Evolutionary conservation across 2,888 invertebrate genomes (phyloP).

Genomic region (Drosophila cognata): DNA sequence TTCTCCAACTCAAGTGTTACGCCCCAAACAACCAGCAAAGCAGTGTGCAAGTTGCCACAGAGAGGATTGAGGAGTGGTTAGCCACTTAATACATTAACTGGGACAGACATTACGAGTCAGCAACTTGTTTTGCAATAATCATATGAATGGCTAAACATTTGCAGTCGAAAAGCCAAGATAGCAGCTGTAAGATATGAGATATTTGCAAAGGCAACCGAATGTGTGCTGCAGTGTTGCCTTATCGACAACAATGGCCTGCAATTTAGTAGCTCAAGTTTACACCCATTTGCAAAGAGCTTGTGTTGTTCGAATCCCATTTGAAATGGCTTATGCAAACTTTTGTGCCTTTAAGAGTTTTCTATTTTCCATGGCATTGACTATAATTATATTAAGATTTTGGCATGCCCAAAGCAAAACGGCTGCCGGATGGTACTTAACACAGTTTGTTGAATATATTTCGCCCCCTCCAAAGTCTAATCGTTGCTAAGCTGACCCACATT

Average conservation of each 20-base stretch:
- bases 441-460: neutral
- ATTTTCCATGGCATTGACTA: neutral
- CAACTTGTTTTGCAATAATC: constrained; percentile 60
- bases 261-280: neutral
- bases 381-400: neutral
- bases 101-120: constrained; percentile 14
- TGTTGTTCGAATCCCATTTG: neutral
- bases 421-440: neutral
- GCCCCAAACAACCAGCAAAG: constrained; percentile 50
- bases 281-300: constrained; percentile 1
- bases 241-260: neutral
- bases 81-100: constrained; percentile 22
- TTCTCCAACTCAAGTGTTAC: constrained; percentile 61
- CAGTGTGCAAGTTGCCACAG: constrained; percentile 64
- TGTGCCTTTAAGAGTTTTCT: no score
- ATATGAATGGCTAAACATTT: constrained; percentile 59
- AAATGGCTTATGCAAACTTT: neutral
- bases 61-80: neutral
- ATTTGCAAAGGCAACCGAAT: constrained; percentile 25
- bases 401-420: neutral
- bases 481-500: neutral
- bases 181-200: constrained; percentile 16
- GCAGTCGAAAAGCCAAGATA: constrained; percentile 25
- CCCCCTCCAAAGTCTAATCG: neutral
- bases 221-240: constrained; percentile 12